Percentiles rank a stretch among this genome's conserved stretches.
phyloP scores from a whole-genome alignment of 2,888 invertebrate species.

The Germaria angustata region DNA sequence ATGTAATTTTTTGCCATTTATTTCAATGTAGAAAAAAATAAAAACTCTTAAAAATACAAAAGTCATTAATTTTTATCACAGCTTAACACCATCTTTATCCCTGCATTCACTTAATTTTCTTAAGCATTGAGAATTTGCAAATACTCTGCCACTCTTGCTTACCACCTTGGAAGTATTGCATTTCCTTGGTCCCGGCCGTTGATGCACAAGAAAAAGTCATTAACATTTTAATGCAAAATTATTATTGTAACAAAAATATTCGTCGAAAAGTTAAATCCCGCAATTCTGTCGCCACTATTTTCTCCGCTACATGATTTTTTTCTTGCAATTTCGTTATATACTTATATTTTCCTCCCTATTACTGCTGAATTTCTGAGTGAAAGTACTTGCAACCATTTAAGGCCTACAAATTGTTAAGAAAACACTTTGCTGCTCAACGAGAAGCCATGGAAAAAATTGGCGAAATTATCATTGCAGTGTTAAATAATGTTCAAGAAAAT shows the following conservation, averaged over 20 bases:
- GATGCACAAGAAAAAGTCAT: conserved; percentile 45
- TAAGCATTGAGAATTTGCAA: not conserved
- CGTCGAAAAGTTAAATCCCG: conserved; percentile 55
- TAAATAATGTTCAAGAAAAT: conserved; percentile 62
- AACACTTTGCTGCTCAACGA: conserved; percentile 42
- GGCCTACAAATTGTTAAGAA: conserved; percentile 60
- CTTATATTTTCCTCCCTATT: not conserved
- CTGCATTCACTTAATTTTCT: not conserved
- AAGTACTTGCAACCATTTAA: conserved; percentile 47
- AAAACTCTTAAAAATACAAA: not conserved
- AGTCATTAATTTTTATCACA: conserved; percentile 32
- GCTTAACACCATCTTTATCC: not conserved
- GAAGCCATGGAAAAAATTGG: conserved; percentile 9
- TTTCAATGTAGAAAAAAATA: no score
- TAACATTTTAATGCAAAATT: conserved; percentile 63
- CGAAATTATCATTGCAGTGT: conserved; percentile 64
- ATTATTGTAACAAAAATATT: conserved; percentile 56
- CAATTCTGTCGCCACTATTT: not conserved
- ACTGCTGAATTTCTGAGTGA: not conserved
- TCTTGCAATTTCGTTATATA: not conserved
- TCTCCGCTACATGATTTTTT: not conserved
- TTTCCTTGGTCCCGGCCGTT: not conserved
- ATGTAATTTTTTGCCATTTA: no score
- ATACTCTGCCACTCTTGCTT: not conserved
- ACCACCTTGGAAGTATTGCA: not conserved